Conservation (phyloP, 1,140 invertebrate genomes). For the Saccostrea echinata region DNA sequence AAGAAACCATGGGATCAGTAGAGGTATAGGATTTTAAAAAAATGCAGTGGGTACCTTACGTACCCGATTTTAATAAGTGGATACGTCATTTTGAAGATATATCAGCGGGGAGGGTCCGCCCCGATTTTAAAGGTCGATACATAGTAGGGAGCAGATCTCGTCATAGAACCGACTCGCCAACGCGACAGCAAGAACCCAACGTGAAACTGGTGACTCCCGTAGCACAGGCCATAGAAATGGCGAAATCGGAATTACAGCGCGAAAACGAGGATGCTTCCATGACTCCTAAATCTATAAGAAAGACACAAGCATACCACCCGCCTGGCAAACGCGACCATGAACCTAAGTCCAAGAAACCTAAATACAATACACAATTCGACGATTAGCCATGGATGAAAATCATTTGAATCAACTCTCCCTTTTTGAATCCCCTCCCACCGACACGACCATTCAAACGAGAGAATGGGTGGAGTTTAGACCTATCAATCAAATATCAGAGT, state of each 20-base stretch:
- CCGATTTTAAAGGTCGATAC: slow-evolving; percentile 43
- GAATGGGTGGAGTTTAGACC: slow-evolving; percentile 53
- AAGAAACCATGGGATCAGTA: slow-evolving; percentile 49
- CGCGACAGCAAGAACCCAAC: slow-evolving; percentile 5
- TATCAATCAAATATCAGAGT: slow-evolving; percentile 48
- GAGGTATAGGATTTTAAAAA: slow-evolving; percentile 47
- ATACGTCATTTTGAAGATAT: slow-evolving; percentile 46
- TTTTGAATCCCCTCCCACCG: slow-evolving; percentile 42
- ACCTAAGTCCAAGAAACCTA: background rate
- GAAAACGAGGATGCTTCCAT: slow-evolving; percentile 10
- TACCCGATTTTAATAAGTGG: slow-evolving; percentile 47
- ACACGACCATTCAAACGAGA: slow-evolving; percentile 19
- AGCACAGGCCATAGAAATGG: slow-evolving; percentile 47
- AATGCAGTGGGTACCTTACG: slow-evolving; percentile 46
- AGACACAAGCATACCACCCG: background rate
- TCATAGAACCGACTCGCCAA: background rate
- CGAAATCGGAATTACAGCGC: slow-evolving; percentile 43
- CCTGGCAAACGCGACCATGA: background rate
- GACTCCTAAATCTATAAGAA: slow-evolving; percentile 40
- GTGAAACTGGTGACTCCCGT: slow-evolving; percentile 40
- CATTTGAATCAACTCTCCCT: slow-evolving; percentile 42
- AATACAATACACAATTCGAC: background rate
- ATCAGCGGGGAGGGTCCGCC: slow-evolving; percentile 11
- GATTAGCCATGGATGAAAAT: slow-evolving; percentile 44
- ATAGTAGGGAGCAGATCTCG: slow-evolving; percentile 36